phyloP scores from a whole-genome alignment of 1,140 invertebrate genomes.

The Plodia interpunctella region DNA sequence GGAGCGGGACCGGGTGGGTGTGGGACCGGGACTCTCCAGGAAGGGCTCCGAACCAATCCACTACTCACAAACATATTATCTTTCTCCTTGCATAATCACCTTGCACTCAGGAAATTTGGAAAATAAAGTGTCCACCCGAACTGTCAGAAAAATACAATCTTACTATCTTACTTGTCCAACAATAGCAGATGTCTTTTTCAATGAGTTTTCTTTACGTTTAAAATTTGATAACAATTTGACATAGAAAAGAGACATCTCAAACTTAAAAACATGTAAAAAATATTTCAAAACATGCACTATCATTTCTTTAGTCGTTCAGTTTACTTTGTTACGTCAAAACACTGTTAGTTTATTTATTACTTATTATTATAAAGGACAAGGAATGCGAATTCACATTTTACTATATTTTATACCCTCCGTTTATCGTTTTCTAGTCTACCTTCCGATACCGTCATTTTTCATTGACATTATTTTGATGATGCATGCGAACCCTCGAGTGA shows the following conservation, averaged over 20 bases:
- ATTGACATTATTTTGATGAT: constrained; percentile 10
- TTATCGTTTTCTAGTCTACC: constrained; percentile 4
- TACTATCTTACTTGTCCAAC: constrained; percentile 13
- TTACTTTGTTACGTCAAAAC: constrained; percentile 1
- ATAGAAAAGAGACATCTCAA: constrained; percentile 56
- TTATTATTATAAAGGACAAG: background rate
- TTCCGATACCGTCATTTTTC: constrained; percentile 11
- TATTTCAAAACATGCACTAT: constrained; percentile 62
- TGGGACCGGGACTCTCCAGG: constrained; percentile 27
- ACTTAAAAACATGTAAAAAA: constrained; percentile 46
- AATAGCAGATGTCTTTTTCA: background rate
- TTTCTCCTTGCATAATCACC: constrained; percentile 29
- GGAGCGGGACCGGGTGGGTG: constrained; percentile 22
- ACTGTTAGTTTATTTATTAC: constrained; percentile 10
- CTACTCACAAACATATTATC: constrained; percentile 20
- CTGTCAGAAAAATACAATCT: constrained; percentile 14
- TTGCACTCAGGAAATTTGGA: constrained; percentile 32
- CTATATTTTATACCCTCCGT: background rate
- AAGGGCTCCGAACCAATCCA: constrained; percentile 14
- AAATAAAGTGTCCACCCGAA: constrained; percentile 51
- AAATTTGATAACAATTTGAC: constrained; percentile 49
- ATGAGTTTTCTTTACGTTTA: constrained; percentile 37
- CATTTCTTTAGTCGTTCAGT: constrained; percentile 29
- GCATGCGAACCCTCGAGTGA: constrained; percentile 1
- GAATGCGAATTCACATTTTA: constrained; percentile 1